Evolutionary conservation across 2,888 invertebrate genomes (phyloP).

Genomic region (Trichogramma evanescens): DNA sequence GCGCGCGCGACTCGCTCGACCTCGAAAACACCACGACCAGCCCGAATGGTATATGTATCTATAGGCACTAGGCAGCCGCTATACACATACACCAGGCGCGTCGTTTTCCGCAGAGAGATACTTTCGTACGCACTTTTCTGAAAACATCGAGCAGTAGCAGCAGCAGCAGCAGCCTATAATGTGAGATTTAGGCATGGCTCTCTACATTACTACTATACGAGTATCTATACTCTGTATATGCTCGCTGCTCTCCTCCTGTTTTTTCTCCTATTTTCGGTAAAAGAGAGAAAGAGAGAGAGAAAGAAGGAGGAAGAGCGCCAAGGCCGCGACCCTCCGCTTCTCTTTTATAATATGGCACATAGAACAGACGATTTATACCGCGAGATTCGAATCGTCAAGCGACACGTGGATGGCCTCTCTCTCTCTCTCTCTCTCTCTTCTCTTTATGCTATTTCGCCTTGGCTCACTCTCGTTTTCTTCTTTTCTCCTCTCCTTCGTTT

Average conservation of each 20-base stretch:
- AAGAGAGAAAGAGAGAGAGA: background rate
- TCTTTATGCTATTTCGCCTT: background rate
- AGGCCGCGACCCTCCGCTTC: constrained; percentile 1
- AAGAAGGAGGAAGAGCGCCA: constrained; percentile 7
- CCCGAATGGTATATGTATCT: no score
- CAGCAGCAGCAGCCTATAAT: no score
- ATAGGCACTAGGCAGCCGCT: no score
- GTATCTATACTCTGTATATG: background rate
- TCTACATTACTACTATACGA: background rate
- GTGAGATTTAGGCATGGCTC: constrained; percentile 1
- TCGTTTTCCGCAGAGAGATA: no score
- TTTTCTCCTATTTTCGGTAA: background rate
- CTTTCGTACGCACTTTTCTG: constrained; percentile 32
- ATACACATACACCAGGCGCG: no score
- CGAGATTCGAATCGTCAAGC: constrained; percentile 20
- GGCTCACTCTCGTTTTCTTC: background rate
- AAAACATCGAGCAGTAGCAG: constrained; percentile 33
- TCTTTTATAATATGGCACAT: background rate
- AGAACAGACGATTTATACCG: constrained; percentile 9
- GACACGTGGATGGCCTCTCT: constrained; percentile 15
- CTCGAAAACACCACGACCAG: no score
- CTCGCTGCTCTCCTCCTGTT: background rate
- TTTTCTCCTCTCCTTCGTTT: no score
- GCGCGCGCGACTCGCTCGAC: background rate
- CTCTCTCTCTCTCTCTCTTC: no score